Evolutionary conservation across 2,113 vertebrate species (phyloP).

Genomic region (Shinisaurus crocodilurus): DNA sequence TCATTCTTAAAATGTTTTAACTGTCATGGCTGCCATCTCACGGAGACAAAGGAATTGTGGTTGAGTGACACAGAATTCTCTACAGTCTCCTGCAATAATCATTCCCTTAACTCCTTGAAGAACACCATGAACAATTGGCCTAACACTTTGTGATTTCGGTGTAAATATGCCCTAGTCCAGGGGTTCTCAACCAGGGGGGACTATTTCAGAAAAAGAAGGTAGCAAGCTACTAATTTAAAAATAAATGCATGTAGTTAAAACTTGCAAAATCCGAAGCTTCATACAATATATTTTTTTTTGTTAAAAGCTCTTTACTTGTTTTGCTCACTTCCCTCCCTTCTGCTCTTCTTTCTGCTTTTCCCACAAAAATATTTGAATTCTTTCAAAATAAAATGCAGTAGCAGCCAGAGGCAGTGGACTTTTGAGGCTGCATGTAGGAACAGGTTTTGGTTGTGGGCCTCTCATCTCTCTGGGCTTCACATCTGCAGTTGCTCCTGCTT

Average conservation of each 20-base stretch:
- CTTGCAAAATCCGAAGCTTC: not conserved
- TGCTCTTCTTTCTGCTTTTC: not conserved
- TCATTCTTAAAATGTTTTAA: not conserved
- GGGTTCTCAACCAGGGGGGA: no score
- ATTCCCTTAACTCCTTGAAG: not conserved
- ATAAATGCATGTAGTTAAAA: not conserved
- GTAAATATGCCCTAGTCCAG: not conserved
- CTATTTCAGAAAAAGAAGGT: no score
- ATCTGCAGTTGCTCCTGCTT: not conserved
- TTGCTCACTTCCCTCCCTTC: not conserved
- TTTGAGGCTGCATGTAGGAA: not conserved
- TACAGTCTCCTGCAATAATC: not conserved
- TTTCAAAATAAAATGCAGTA: not conserved
- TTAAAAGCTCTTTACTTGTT: not conserved
- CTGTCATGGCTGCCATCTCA: not conserved
- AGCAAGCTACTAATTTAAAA: no score
- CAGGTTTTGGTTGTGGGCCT: not conserved
- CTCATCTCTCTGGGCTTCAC: constrained; percentile 18
- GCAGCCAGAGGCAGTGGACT: not conserved
- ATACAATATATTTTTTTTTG: no score
- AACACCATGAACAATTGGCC: not conserved
- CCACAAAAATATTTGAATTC: not conserved
- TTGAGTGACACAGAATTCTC: not conserved
- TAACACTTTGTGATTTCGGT: not conserved
- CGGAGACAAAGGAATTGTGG: not conserved